phyloP scores from a whole-genome alignment of 2,113 vertebrate genomes.

The Perca fluviatilis region DNA sequence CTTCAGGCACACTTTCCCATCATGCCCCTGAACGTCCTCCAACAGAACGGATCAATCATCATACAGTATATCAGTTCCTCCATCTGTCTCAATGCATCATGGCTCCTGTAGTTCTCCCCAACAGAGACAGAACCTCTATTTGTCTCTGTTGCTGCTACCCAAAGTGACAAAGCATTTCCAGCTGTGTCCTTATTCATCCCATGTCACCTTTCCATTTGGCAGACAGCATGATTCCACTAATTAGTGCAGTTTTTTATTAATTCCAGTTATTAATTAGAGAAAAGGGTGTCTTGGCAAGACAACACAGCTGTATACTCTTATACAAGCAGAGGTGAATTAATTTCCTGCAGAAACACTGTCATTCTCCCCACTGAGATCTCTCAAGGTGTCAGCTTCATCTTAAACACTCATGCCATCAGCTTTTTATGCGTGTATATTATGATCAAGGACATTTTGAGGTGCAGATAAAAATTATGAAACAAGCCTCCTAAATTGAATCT shows the following conservation, averaged over 20 bases:
- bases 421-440: background rate
- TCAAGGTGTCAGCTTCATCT: constrained; percentile 15
- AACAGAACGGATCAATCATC: constrained; percentile 54
- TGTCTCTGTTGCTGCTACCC: constrained; percentile 27
- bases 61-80: constrained; percentile 20
- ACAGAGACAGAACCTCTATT: constrained; percentile 25
- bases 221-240: constrained; percentile 55
- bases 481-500: constrained; percentile 19
- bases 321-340: constrained; percentile 42
- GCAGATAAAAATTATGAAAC: constrained; percentile 3
- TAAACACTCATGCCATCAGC: background rate
- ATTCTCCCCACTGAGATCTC: background rate
- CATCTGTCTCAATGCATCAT: constrained; percentile 50
- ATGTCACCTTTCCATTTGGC: constrained; percentile 49
- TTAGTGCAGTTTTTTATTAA: constrained; percentile 59
- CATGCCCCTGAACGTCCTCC: constrained; percentile 63
- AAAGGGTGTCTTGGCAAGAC: constrained; percentile 33
- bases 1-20: constrained; percentile 19
- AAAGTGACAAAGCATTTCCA: constrained; percentile 42
- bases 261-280: constrained; percentile 58
- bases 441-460: constrained; percentile 21
- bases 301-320: constrained; percentile 50
- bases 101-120: constrained; percentile 36
- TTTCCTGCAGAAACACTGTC: constrained; percentile 32
- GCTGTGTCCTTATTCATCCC: constrained; percentile 42